A percentile compares a stretch with the other conserved stretches of the same genome.
phyloP scores from a whole-genome alignment of 2,797 vertebrate genomes.

The Saxicola maurus region DNA sequence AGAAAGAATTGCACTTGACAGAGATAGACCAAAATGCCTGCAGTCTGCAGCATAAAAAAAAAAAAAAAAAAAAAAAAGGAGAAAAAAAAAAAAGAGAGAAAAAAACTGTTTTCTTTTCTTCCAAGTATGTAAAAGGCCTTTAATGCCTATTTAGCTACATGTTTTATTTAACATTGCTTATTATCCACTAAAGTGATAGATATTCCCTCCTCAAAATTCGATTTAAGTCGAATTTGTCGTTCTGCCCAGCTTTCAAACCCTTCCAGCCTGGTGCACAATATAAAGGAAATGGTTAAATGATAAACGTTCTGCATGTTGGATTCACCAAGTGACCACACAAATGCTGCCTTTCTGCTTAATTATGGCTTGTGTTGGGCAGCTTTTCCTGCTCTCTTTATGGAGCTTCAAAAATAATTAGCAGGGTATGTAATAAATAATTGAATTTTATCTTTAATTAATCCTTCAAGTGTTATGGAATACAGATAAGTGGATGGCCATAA shows the following conservation, averaged over 20 bases:
- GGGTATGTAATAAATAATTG: conserved; percentile 52
- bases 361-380: conserved; percentile 42
- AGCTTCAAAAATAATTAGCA: conserved; percentile 46
- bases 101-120: conserved; percentile 71
- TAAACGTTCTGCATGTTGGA: conserved; percentile 15
- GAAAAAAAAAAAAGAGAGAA: neutral
- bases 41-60: conserved; percentile 68
- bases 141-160: conserved; percentile 70
- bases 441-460: conserved; percentile 62
- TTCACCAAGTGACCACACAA: conserved; percentile 30
- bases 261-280: neutral
- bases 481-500: neutral
- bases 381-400: conserved; percentile 36
- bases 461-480: conserved; percentile 23
- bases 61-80: neutral
- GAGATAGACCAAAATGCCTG: conserved; percentile 79
- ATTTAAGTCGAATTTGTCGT: conserved; percentile 54
- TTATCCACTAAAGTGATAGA: conserved; percentile 59
- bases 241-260: conserved; percentile 24
- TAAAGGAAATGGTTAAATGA: conserved; percentile 59
- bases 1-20: conserved; percentile 91
- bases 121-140: conserved; percentile 70
- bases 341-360: conserved; percentile 34
- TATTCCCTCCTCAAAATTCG: conserved; percentile 46
- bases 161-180: conserved; percentile 71